Evolutionary conservation across 2,888 invertebrate genomes (phyloP).

Genomic region (Trachelus iudaicus): DNA sequence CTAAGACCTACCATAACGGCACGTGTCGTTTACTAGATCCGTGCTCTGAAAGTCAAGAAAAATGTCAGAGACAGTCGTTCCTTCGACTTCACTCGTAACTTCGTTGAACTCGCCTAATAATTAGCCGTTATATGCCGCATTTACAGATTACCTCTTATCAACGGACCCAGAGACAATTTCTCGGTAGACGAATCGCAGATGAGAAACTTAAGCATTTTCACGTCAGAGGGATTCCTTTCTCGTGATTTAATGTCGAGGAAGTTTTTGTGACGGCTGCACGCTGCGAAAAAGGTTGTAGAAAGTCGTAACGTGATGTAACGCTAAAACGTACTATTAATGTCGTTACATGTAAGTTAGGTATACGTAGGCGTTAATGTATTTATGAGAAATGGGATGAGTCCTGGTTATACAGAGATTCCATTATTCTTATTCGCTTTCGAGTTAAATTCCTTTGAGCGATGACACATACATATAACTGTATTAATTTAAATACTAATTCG

Average conservation of each 20-base stretch:
- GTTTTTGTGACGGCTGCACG: slow-evolving; percentile 25
- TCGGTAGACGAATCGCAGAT: not conserved
- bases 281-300: slow-evolving; percentile 34
- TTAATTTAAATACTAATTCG: not conserved
- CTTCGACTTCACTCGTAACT: too few relatives aligned
- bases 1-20: slow-evolving; percentile 28
- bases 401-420: not conserved
- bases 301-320: slow-evolving; percentile 35
- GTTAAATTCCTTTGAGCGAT: not conserved
- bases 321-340: slow-evolving; percentile 27
- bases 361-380: not conserved
- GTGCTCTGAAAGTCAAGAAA: slow-evolving; percentile 33
- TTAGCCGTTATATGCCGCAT: not conserved
- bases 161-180: not conserved
- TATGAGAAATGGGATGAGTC: not conserved
- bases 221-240: slow-evolving; percentile 26
- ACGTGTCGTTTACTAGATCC: slow-evolving; percentile 25
- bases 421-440: not conserved
- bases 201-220: not conserved
- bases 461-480: not conserved
- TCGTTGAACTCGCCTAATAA: too few relatives aligned
- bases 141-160: not conserved
- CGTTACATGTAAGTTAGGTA: not conserved
- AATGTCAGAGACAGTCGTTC: not conserved
- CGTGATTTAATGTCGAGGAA: slow-evolving; percentile 33